phyloP scores from a whole-genome alignment of 2,888 invertebrate species.

The Parapristionchus giblindavisi region DNA sequence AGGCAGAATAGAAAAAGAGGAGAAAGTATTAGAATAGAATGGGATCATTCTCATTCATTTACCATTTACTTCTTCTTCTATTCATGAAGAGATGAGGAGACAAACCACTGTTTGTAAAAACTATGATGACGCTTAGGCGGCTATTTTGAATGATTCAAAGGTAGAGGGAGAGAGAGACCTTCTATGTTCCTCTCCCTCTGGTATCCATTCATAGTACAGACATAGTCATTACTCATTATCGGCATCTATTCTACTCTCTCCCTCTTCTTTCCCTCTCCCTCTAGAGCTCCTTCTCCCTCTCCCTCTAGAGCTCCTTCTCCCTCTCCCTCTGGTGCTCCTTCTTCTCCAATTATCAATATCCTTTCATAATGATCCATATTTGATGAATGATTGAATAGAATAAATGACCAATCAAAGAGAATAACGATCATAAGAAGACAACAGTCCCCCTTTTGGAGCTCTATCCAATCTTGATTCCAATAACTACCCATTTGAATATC shows the following conservation, averaged over 20 bases:
- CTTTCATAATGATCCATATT: background rate
- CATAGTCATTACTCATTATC: constrained; percentile 5
- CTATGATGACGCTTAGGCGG: background rate
- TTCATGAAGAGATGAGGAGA: background rate
- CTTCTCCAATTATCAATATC: too few relatives aligned
- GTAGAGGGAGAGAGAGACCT: background rate
- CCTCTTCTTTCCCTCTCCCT: background rate
- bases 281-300: constrained; percentile 6
- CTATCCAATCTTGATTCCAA: too few relatives aligned
- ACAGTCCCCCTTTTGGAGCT: too few relatives aligned
- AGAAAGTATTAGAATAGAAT: background rate
- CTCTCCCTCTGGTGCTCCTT: constrained; percentile 10
- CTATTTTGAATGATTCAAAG: background rate
- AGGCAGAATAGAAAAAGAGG: background rate
- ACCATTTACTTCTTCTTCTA: background rate
- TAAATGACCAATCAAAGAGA: background rate
- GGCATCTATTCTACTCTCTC: background rate
- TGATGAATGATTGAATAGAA: constrained; percentile 5
- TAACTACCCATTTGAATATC: too few relatives aligned
- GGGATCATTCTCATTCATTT: background rate
- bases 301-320: constrained; percentile 6
- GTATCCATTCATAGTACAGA: background rate
- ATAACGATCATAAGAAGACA: background rate
- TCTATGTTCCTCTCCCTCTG: background rate
- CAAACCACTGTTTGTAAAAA: background rate